Conservation (phyloP, 1,140 invertebrate species). For the Diorhabda sublineata region DNA sequence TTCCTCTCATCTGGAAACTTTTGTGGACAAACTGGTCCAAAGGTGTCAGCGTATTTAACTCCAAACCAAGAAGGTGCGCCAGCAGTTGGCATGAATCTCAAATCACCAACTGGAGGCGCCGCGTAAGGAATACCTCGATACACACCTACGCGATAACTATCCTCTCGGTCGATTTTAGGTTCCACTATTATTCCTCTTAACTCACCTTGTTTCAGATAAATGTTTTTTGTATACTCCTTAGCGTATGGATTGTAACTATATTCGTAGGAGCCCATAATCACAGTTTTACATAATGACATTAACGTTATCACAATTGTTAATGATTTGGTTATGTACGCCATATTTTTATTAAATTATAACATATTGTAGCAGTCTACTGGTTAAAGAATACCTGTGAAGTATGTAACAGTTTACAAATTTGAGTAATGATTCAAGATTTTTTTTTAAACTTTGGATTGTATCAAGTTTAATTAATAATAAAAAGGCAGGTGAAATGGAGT, state of each 20-base stretch:
- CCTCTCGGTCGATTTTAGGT: constrained; percentile 50
- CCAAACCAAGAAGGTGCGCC: constrained; percentile 47
- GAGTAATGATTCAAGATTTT: too few relatives aligned
- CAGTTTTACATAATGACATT: constrained; percentile 1
- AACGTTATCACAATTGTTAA: constrained; percentile 29
- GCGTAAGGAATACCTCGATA: constrained; percentile 85
- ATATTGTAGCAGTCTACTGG: too few relatives aligned
- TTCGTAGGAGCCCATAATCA: constrained; percentile 6
- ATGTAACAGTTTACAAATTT: too few relatives aligned
- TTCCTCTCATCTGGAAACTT: constrained; percentile 59
- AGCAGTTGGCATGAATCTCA: constrained; percentile 81
- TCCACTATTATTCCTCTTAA: constrained; percentile 58
- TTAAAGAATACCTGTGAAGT: too few relatives aligned
- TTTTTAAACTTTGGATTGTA: too few relatives aligned
- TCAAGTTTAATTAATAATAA: too few relatives aligned
- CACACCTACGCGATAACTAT: constrained; percentile 56
- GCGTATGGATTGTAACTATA: constrained; percentile 23
- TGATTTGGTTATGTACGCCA: constrained; percentile 31
- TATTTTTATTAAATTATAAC: background rate
- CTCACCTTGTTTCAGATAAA: constrained; percentile 42
- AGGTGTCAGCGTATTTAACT: constrained; percentile 56
- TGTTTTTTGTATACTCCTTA: constrained; percentile 31
- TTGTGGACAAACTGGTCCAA: constrained; percentile 84
- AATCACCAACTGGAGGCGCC: constrained; percentile 73
- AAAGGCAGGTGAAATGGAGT: too few relatives aligned